Evolutionary conservation across 2,888 invertebrate species (phyloP), one percentile per base, ranked within the genome.

Genomic region (Trichacis sp.): DNA sequence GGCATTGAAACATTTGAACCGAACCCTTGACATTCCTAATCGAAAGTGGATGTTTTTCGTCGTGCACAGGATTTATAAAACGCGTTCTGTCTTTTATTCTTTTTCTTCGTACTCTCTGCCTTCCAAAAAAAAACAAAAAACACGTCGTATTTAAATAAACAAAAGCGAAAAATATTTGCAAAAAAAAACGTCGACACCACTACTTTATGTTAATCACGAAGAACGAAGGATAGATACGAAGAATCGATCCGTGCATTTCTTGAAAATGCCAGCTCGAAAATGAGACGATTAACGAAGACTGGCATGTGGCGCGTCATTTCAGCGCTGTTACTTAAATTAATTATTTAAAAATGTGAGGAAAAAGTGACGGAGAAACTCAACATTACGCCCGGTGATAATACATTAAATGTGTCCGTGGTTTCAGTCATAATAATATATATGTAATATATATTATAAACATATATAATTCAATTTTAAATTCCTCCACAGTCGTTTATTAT

Each of bases 401-500:
- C 71, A 70, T 70, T 71, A 68, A 71, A 68, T 72, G 70, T 69
- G 75, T 81, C 78, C 82, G 80, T 81, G 81, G 73, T 81, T 24
- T 82, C 82, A 80, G 80, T 81, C 81, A 78, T 83, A 82, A 83
- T 81, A 82, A 83, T 81, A 82, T 83, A 83, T 82, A 81, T 83
- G 80, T 81, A 82, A 81, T 83, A 83, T 82, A 81, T 81, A 80
- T 79, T 78, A 77, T 78, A 78, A 77, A 24, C 8, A 80, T 75
- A 80, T 75, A 78, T 75, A 74, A 77, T 78, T 74, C 76, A 80
- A 81, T 77, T 78, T 77, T 77, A 73, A 74, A 78, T 81, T 83
- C 83, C 81, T 83, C 77, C 80, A 78, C 79, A 81, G 81, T 81
- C 79, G 78, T 82, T 80, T 81, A 82, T 81, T 81, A 83, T 81